Evolutionary conservation across 1,140 invertebrate species (phyloP).

Genomic region (Rhopalosiphum maidis): DNA sequence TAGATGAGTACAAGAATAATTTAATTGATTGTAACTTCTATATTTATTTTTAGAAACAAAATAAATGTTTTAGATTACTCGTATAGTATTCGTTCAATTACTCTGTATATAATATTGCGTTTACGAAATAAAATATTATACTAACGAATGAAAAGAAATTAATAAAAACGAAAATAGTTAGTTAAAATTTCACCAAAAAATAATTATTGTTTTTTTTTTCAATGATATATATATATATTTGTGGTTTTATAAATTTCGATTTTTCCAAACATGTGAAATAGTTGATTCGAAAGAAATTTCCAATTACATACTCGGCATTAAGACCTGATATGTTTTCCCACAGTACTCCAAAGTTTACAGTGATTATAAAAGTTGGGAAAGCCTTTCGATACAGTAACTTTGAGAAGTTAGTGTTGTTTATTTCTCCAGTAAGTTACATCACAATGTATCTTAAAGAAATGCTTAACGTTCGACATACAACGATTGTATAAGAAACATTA

Average conservation of each 20-base stretch:
- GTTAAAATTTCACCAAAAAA: not conserved
- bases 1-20: not conserved
- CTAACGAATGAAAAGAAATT: not conserved
- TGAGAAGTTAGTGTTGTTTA: slow-evolving; percentile 28
- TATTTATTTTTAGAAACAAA: not conserved
- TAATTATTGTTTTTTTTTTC: not conserved
- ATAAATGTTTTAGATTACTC: not conserved
- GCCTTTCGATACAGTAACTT: not conserved
- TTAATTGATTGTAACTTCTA: not conserved
- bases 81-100: not conserved
- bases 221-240: not conserved
- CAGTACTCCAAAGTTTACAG: slow-evolving; percentile 21
- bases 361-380: slow-evolving; percentile 48
- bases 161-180: not conserved
- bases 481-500: not conserved
- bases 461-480: not conserved
- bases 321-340: slow-evolving; percentile 16
- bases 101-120: not conserved
- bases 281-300: not conserved
- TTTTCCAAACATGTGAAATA: not conserved
- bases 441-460: slow-evolving; percentile 13
- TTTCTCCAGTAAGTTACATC: not conserved
- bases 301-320: slow-evolving; percentile 36
- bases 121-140: not conserved
- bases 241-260: not conserved